A percentile compares a stretch with the other conserved stretches of the same genome.
Conservation (phyloP, 1,140 invertebrate genomes). For the Saccostrea echinata region DNA sequence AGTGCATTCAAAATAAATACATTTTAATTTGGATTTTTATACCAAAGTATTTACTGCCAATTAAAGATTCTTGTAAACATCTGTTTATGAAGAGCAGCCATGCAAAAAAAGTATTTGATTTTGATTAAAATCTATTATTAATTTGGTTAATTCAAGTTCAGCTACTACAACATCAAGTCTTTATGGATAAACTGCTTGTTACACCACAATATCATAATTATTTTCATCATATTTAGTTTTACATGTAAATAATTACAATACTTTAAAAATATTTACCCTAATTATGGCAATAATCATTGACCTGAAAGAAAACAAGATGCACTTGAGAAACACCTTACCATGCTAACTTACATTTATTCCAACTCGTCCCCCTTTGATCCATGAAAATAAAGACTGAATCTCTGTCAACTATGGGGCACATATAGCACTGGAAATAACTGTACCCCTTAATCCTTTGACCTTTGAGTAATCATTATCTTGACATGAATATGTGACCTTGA, state of each 20-base stretch:
- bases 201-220: neutral
- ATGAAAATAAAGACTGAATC: neutral
- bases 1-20: too few species aligned
- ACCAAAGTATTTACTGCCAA: too few species aligned
- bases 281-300: constrained; percentile 24
- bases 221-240: neutral
- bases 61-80: too few species aligned
- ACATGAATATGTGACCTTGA: too few species aligned
- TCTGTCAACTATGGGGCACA: neutral
- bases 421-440: too few species aligned
- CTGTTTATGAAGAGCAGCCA: too few species aligned
- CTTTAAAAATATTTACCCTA: constrained; percentile 17
- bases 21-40: too few species aligned
- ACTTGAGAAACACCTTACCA: neutral
- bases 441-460: too few species aligned
- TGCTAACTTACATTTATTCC: neutral
- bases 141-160: too few species aligned
- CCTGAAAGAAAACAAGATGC: constrained; percentile 33
- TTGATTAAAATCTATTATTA: too few species aligned
- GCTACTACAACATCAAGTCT: neutral
- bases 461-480: too few species aligned
- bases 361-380: neutral
- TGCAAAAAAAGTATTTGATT: too few species aligned
- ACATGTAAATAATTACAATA: neutral
- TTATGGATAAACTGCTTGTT: neutral